Evolutionary conservation across 2,113 vertebrate species (phyloP), one percentile per base, ranked within the genome.

Genomic region (Cercocebus atys): DNA sequence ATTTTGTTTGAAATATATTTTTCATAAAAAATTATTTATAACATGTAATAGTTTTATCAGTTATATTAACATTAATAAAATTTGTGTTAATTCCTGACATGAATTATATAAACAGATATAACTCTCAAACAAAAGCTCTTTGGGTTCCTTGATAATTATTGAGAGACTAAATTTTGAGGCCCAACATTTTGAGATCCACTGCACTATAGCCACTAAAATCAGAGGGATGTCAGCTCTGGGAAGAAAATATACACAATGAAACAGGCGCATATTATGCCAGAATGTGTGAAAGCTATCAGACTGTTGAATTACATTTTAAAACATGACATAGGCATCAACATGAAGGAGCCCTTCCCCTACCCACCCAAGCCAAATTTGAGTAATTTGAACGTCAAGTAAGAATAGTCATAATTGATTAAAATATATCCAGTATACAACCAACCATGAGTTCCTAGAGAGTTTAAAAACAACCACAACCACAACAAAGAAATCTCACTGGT

Each of bases 1-100:
- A 66, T 55, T 83, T 86, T 81, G 22, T 88, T 64, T 86, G 8
- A 43, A 84, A 78, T 23, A 82, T 94, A 61, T 95, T 94, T 95
- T 95, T 43, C 38, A 76, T 76, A 50, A 85, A 50, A 87, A 78
- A 89, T 12, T 72, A 88, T 79, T 72, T 96, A 55, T 47, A 79
- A 76, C 13, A n/a, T 32, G 9, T 47, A 80, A 73, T 59, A 18
- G 43, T 78, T 59, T 82, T 91, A 57, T 38, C 43, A 43, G 32
- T 68, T 94, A n/a, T 83, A 83, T 87, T 78, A 57, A 88, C 84
- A 70, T 70, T 45, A 66, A 75, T 47, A 80, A 83, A 90, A 81
- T 27, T 88, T 85, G 35, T 59, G 50, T 55, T 86, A 87, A 73
- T n/a, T 78, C 92, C 57, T 79, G 30, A 94, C 17, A 66, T 38